A percentile compares a stretch with the other conserved stretches of the same genome.
phyloP scores from a whole-genome alignment of 2,888 invertebrate species.

The Horisme vitalbata region DNA sequence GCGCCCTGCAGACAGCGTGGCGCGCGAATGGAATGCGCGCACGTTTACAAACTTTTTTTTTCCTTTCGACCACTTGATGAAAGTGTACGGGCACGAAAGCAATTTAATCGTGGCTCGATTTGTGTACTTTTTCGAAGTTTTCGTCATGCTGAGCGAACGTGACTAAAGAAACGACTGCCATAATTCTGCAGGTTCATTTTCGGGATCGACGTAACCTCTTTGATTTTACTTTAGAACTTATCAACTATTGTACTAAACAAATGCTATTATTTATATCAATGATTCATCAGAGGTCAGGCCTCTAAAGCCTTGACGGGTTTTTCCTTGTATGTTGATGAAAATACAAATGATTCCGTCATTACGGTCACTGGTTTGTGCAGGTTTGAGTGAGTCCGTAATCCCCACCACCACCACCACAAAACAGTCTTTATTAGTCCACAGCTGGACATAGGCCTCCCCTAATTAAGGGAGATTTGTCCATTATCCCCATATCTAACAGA shows the following conservation, averaged over 20 bases:
- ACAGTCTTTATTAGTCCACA: too few relatives aligned
- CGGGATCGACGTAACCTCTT: not conserved
- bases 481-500: too few relatives aligned
- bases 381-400: not conserved
- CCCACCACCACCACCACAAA: too few relatives aligned
- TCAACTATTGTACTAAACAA: not conserved
- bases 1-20: constrained; percentile 66
- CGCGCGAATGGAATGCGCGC: constrained; percentile 63
- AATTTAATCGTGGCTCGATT: constrained; percentile 55
- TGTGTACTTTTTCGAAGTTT: constrained; percentile 43
- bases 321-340: constrained; percentile 2
- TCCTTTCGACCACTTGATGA: constrained; percentile 43
- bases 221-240: not conserved
- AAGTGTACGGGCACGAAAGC: constrained; percentile 58
- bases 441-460: too few relatives aligned
- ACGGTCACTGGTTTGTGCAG: not conserved
- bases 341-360: constrained; percentile 1
- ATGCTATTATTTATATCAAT: constrained; percentile 2
- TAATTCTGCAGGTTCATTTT: not conserved
- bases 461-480: too few relatives aligned
- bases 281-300: constrained; percentile 5
- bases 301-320: constrained; percentile 3
- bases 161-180: constrained; percentile 43
- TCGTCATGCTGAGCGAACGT: constrained; percentile 45
- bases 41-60: constrained; percentile 38